These are phyloP conservation scores for Mergus octosetaceus DNA, from an alignment of 2,797 vertebrate genomes.

Conservation along the genomic window DNA sequence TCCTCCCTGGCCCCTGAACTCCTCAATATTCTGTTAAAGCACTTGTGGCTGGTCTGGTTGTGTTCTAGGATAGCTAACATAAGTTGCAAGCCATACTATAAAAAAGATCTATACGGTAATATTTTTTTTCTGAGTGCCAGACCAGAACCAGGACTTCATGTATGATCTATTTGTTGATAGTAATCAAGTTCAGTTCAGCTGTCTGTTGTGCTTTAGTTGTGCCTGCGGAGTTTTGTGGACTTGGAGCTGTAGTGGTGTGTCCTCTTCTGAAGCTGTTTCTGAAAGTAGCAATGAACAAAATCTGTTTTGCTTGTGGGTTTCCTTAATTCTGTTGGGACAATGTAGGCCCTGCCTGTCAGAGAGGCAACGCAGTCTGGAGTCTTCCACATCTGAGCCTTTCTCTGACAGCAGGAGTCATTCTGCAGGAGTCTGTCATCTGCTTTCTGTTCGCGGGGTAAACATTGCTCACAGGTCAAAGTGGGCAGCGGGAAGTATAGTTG, in stretches of 20 bases:
- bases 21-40: background rate
- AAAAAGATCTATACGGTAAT: background rate
- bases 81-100: background rate
- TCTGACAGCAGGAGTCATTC: background rate
- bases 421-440: background rate
- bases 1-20: background rate
- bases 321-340: background rate
- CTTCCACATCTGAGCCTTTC: background rate
- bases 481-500: background rate
- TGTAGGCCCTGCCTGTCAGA: background rate
- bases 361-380: background rate
- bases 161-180: background rate
- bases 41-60: background rate
- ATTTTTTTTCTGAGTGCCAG: background rate
- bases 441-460: background rate
- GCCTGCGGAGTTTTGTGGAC: background rate
- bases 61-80: rapidly evolving
- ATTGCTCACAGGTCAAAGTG: background rate
- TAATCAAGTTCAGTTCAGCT: background rate
- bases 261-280: background rate
- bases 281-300: background rate
- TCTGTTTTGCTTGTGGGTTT: background rate
- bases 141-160: background rate
- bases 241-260: background rate
- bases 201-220: background rate